Conservation (phyloP, 2,888 invertebrate genomes). For the Chaetogeoica ovagalla region DNA sequence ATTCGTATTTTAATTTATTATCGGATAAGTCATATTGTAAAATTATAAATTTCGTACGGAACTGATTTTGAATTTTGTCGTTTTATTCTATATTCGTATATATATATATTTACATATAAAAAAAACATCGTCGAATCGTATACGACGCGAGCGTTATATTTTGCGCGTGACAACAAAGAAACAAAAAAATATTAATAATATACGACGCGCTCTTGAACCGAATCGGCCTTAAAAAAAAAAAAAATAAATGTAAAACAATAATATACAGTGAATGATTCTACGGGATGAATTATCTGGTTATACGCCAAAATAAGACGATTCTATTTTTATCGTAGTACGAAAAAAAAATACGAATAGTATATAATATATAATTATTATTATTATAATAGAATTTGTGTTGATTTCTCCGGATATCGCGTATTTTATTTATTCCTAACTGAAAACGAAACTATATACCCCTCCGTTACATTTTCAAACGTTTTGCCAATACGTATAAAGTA, state of each 20-base stretch:
- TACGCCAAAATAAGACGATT: constrained; percentile 35
- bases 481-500: too few species aligned
- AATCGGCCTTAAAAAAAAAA: constrained; percentile 37
- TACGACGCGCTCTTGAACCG: constrained; percentile 19
- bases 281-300: constrained; percentile 14
- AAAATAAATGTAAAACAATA: constrained; percentile 13
- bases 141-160: too few species aligned
- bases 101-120: too few species aligned
- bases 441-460: not conserved
- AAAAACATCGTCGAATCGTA: too few species aligned
- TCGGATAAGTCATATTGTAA: too few species aligned
- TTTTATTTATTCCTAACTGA: not conserved
- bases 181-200: constrained; percentile 6
- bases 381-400: not conserved
- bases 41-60: too few species aligned
- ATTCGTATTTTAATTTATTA: too few species aligned
- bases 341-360: constrained; percentile 4
- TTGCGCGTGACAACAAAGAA: constrained; percentile 18
- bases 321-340: constrained; percentile 31
- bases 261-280: constrained; percentile 32
- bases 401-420: not conserved
- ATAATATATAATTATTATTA: too few species aligned
- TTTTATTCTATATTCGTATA: too few species aligned
- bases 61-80: too few species aligned
- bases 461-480: too few species aligned